A percentile compares a stretch with the other conserved stretches of the same genome.
Conservation (phyloP, 2,888 invertebrate species). For the Marasmarcha lunaedactyla region DNA sequence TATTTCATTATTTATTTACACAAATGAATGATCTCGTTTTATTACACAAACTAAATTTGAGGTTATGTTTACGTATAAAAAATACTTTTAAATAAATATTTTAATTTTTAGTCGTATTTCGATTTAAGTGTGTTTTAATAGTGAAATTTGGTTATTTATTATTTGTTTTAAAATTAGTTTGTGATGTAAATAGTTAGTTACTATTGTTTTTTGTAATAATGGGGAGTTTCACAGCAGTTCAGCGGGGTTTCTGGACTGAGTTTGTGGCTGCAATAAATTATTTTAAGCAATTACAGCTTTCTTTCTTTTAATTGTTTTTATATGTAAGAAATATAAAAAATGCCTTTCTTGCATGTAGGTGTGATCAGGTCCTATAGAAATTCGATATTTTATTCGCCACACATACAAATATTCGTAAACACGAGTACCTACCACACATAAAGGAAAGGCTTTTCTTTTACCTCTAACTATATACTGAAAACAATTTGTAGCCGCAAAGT, state of each 20-base stretch:
- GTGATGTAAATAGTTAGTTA: constrained; percentile 26
- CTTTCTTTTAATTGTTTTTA: too few relatives aligned
- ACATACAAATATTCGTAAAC: too few relatives aligned
- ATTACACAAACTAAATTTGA: constrained; percentile 10
- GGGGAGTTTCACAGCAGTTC: constrained; percentile 53
- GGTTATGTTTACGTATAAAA: constrained; percentile 3
- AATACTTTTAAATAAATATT: too few relatives aligned
- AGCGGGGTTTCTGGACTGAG: constrained; percentile 57
- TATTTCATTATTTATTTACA: constrained; percentile 24
- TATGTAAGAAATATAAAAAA: too few relatives aligned
- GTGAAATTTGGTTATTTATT: constrained; percentile 62
- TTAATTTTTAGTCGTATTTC: constrained; percentile 8
- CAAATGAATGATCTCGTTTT: constrained; percentile 53
- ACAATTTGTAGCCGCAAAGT: too few relatives aligned
- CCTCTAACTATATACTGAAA: too few relatives aligned
- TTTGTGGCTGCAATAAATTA: constrained; percentile 67
- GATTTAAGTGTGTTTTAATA: constrained; percentile 30
- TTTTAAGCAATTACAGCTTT: too few relatives aligned
- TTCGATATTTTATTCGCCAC: too few relatives aligned
- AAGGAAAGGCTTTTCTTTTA: too few relatives aligned
- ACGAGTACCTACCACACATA: too few relatives aligned
- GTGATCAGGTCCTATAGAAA: too few relatives aligned
- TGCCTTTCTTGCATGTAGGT: too few relatives aligned
- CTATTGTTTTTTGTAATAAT: constrained; percentile 34
- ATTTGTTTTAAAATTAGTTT: constrained; percentile 25